Evolutionary conservation across 2,888 invertebrate species (phyloP), one percentile per base, ranked within the genome.

Genomic region (Micoletzkya japonica): DNA sequence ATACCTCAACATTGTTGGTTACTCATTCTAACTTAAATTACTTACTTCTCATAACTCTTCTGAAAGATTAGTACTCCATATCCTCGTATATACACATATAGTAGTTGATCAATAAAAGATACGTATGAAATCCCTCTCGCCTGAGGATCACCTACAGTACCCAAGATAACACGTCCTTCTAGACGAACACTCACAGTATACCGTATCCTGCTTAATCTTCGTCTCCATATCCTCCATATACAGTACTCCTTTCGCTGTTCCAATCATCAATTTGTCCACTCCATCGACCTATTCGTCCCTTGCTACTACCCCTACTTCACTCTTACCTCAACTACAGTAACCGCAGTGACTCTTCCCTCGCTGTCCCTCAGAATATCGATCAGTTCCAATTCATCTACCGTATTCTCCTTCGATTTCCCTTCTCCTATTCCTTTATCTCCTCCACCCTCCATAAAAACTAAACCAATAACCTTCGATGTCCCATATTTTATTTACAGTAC

Each of bases 71-170:
- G 6, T 10, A 61, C 61, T 49, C 61, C 61, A 14, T 17, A 61
- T n/a, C 28, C n/a, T 30, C 61, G 28, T 34, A 61, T 34, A 34
- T 61, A 49, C 10, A 61, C 32, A 34, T 34, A 61, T 37, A 61
- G 6, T 7, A 61, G n/a, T n/a, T n/a, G n/a, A n/a, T n/a, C n/a
- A n/a, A n/a, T n/a, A n/a, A n/a, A n/a, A n/a, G n/a, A n/a, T n/a
- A n/a, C n/a, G n/a, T n/a, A n/a, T n/a, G 36, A 26, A 37, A 37
- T 24, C 39, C 59, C 36, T 26, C 26, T n/a, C n/a, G n/a, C 20
- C 14, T 24, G 50, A 20, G 28, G n/a, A 4, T 56, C 56, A 28
- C 10, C 6, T 17, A 26, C 39, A 3, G 17, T 61, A 6, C 7
- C 60, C n/a, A 14, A 6, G 24, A n/a, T 32, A 6, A 30, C 44